phyloP scores from a whole-genome alignment of 2,888 invertebrate genomes.

The Sarcophaga rosellei region DNA sequence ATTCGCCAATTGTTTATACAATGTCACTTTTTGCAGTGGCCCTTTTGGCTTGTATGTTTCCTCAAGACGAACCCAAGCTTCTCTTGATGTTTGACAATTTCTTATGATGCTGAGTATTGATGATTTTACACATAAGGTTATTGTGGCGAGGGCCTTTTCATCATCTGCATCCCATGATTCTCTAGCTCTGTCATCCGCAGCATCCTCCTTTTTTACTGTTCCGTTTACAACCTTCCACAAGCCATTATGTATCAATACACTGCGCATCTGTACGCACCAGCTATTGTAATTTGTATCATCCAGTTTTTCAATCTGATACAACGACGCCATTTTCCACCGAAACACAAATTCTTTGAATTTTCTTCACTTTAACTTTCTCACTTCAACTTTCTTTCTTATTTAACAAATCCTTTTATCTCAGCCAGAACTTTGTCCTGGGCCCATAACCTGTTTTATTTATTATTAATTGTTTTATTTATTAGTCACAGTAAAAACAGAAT shows the following conservation, averaged over 20 bases:
- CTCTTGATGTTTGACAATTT: slow-evolving; percentile 51
- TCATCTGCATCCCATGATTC: slow-evolving; percentile 6
- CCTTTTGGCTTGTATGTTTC: slow-evolving; percentile 64
- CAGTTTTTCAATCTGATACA: no score
- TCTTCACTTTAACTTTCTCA: no score
- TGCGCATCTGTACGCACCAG: slow-evolving; percentile 42
- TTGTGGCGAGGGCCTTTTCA: slow-evolving; percentile 60
- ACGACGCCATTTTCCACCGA: no score
- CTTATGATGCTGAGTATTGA: slow-evolving; percentile 39
- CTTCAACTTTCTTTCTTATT: no score
- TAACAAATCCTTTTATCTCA: no score
- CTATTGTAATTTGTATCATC: slow-evolving; percentile 34
- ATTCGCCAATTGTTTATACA: neutral
- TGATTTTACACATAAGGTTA: slow-evolving; percentile 46
- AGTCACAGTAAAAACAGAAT: no score
- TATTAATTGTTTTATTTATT: no score
- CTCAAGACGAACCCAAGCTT: slow-evolving; percentile 57
- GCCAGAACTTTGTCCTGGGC: no score
- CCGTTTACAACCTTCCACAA: no score
- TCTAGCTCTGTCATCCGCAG: slow-evolving; percentile 8
- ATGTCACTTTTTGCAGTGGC: slow-evolving; percentile 61
- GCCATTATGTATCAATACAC: no score
- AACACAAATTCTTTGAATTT: no score
- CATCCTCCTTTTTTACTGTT: slow-evolving; percentile 10
- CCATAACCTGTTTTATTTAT: no score